These are phyloP conservation scores for Porites evermanni DNA, from an alignment of 92 coral and sea anemone genomes.

Conservation along the genomic window DNA sequence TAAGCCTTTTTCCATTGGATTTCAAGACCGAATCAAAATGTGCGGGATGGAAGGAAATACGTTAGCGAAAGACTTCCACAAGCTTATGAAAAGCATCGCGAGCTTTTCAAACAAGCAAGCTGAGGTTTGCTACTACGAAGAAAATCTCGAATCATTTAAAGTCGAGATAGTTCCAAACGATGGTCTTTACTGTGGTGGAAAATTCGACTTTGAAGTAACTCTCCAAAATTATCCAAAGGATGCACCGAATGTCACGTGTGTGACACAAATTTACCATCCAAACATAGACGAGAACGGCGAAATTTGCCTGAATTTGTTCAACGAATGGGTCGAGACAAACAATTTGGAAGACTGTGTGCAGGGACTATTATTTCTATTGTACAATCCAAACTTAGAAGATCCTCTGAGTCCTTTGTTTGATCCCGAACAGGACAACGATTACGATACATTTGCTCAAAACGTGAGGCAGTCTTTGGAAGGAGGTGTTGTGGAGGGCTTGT, in stretches of 20 bases:
- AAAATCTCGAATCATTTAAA: slow-evolving; percentile 68
- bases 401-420: slow-evolving; percentile 83
- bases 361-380: slow-evolving; percentile 84
- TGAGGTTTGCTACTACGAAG: slow-evolving; percentile 68
- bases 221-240: slow-evolving; percentile 64
- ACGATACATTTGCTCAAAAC: slow-evolving; percentile 53
- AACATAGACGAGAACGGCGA: slow-evolving; percentile 79
- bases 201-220: slow-evolving; percentile 68
- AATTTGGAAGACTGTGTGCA: slow-evolving; percentile 91
- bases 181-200: slow-evolving; percentile 85
- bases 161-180: slow-evolving; percentile 84
- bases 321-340: slow-evolving; percentile 85
- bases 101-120: slow-evolving; percentile 92
- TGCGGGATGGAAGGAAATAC: slow-evolving; percentile 8
- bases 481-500: slow-evolving; percentile 65
- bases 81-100: slow-evolving; percentile 74
- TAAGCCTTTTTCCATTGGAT: no score
- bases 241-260: slow-evolving; percentile 74
- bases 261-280: slow-evolving; percentile 84
- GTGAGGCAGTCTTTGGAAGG: slow-evolving; percentile 87
- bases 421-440: slow-evolving; percentile 43
- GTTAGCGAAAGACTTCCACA: slow-evolving; percentile 82
- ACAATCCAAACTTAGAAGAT: slow-evolving; percentile 88
- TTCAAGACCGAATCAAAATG: not conserved
- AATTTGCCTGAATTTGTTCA: slow-evolving; percentile 88